Conservation (phyloP, 1,140 invertebrate species). For the Aphis craccivora region DNA sequence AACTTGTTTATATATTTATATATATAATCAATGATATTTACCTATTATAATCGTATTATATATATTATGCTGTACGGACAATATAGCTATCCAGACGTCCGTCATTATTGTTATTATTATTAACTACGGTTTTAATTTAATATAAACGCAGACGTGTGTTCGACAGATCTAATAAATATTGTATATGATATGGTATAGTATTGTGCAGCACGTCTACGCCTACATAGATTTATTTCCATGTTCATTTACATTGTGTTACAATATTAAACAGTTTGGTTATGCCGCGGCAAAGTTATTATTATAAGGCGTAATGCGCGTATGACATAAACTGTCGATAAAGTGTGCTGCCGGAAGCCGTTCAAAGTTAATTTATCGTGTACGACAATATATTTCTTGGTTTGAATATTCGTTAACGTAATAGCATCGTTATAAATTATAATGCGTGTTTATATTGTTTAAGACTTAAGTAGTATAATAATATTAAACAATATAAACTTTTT, state of each 20-base stretch:
- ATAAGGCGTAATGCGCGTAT: neutral
- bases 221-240: neutral
- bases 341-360: neutral
- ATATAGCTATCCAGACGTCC: neutral
- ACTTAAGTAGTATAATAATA: neutral
- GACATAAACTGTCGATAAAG: slow-evolving; percentile 33
- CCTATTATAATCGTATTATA: too few relatives aligned
- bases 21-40: too few relatives aligned
- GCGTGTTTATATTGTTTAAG: neutral
- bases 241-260: neutral
- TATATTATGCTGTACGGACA: neutral
- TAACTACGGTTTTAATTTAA: neutral
- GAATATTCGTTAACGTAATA: neutral
- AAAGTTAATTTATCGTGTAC: neutral
- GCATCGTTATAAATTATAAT: too few relatives aligned
- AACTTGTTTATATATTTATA: neutral
- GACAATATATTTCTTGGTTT: slow-evolving; percentile 7
- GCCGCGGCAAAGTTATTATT: neutral
- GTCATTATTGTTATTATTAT: neutral
- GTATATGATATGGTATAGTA: neutral
- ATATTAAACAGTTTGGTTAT: slow-evolving; percentile 15
- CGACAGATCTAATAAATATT: neutral
- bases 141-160: slow-evolving; percentile 3
- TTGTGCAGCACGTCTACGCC: neutral
- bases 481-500: neutral